These are phyloP conservation scores for Noctua janthina DNA, from an alignment of 2,888 invertebrate genomes.

Conservation along the genomic window DNA sequence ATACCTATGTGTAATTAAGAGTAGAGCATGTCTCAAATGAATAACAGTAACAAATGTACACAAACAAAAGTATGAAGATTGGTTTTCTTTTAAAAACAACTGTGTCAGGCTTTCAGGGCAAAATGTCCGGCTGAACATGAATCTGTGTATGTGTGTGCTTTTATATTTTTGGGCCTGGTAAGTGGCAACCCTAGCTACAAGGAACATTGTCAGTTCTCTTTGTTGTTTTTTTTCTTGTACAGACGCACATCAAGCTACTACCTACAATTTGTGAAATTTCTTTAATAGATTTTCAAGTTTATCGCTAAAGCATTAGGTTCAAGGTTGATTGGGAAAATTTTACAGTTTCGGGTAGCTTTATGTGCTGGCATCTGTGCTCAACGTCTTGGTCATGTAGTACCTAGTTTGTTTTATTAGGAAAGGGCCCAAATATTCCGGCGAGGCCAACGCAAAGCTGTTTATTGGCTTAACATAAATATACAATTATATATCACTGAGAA, in stretches of 20 bases:
- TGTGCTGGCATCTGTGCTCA: neutral
- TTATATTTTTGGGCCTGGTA: neutral
- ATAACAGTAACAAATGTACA: neutral
- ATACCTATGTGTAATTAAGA: neutral
- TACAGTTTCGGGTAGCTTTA: no score
- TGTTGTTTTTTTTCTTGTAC: conserved; percentile 1
- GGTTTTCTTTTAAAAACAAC: no score
- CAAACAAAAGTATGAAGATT: neutral
- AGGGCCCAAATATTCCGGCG: conserved; percentile 45
- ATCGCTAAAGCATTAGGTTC: no score
- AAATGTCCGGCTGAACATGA: neutral
- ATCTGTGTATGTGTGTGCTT: neutral
- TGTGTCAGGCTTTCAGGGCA: neutral
- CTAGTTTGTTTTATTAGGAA: conserved; percentile 41
- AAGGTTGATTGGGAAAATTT: no score
- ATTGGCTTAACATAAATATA: conserved; percentile 39
- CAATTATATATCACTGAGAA: conserved; percentile 17
- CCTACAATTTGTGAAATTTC: no score
- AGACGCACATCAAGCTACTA: no score
- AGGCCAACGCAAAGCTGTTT: conserved; percentile 28
- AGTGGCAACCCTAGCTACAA: neutral
- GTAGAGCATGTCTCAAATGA: neutral
- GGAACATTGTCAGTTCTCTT: neutral
- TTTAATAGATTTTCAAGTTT: no score
- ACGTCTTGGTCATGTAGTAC: neutral